Evolutionary conservation across 2,888 invertebrate species (phyloP).

Genomic region (Trachelus iudaicus): DNA sequence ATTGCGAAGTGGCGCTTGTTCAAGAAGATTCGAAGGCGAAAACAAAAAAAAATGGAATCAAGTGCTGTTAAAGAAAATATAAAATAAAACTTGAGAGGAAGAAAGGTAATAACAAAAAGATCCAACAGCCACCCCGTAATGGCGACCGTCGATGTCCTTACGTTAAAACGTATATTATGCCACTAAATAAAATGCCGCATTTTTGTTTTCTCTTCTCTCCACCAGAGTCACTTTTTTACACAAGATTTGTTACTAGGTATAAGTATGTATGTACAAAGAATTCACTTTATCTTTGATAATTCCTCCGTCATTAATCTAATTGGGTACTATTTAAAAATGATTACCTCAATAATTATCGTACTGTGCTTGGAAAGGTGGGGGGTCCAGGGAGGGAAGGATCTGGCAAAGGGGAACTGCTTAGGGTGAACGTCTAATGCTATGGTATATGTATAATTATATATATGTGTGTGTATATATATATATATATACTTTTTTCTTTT

Average conservation of each 20-base stretch:
- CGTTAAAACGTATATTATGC: conserved; percentile 38
- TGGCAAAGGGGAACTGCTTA: conserved; percentile 11
- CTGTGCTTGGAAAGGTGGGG: conserved; percentile 32
- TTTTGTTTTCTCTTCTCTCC: conserved; percentile 7
- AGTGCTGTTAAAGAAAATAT: background rate
- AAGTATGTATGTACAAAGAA: conserved; percentile 42
- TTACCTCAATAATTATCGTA: conserved; percentile 34
- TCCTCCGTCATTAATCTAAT: conserved; percentile 25
- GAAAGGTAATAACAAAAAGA: background rate
- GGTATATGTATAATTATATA: conserved; percentile 20
- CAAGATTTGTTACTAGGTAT: conserved; percentile 33
- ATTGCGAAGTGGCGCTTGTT: background rate
- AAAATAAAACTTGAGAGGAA: background rate
- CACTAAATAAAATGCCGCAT: conserved; percentile 40
- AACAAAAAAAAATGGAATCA: no score
- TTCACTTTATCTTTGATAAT: conserved; percentile 31
- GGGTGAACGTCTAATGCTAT: conserved; percentile 32
- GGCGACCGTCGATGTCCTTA: background rate
- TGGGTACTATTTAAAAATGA: conserved; percentile 40
- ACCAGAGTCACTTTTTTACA: conserved; percentile 36
- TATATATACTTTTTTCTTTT: conserved; percentile 24
- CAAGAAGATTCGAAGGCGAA: background rate
- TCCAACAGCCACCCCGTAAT: background rate
- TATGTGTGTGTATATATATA: conserved; percentile 8
- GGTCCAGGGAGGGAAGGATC: conserved; percentile 1